Percentiles rank a stretch among this genome's conserved stretches.
Conservation (phyloP, 2,888 invertebrate species). For the Eucera pruinosa region DNA sequence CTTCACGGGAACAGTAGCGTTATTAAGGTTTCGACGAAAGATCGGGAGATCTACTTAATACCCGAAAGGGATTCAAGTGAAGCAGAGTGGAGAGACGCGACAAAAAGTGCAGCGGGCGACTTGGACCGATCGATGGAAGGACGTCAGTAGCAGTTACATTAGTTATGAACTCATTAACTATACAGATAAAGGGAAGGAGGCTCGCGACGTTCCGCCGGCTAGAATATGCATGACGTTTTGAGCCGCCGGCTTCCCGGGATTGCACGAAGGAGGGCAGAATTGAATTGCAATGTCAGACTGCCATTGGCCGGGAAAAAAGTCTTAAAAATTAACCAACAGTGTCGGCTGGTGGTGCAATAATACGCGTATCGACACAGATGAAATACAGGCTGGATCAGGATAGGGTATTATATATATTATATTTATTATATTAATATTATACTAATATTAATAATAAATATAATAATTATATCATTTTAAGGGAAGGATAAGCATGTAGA, state of each 20-base stretch:
- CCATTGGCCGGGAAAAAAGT: constrained; percentile 50
- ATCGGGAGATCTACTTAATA: not conserved
- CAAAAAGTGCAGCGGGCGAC: constrained; percentile 36
- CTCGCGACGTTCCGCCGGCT: constrained; percentile 70
- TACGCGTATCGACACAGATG: constrained; percentile 33
- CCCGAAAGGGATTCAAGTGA: not conserved
- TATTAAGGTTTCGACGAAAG: not conserved
- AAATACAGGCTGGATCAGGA: too few relatives aligned
- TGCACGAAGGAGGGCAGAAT: constrained; percentile 53
- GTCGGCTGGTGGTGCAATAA: constrained; percentile 40
- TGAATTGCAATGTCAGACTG: constrained; percentile 63
- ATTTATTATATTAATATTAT: too few relatives aligned
- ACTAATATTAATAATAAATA: too few relatives aligned
- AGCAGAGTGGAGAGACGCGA: not conserved
- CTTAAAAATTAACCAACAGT: constrained; percentile 68
- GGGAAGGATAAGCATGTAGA: too few relatives aligned
- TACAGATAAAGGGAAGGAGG: constrained; percentile 73
- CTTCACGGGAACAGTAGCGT: not conserved
- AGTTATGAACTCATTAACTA: constrained; percentile 74
- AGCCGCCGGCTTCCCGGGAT: constrained; percentile 48
- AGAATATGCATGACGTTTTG: constrained; percentile 74
- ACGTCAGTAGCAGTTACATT: constrained; percentile 67
- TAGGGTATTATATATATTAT: too few relatives aligned
- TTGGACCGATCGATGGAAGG: constrained; percentile 59
- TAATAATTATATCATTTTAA: too few relatives aligned